Conservation (phyloP, 1,140 invertebrate genomes). For the Drosophila serrata region DNA sequence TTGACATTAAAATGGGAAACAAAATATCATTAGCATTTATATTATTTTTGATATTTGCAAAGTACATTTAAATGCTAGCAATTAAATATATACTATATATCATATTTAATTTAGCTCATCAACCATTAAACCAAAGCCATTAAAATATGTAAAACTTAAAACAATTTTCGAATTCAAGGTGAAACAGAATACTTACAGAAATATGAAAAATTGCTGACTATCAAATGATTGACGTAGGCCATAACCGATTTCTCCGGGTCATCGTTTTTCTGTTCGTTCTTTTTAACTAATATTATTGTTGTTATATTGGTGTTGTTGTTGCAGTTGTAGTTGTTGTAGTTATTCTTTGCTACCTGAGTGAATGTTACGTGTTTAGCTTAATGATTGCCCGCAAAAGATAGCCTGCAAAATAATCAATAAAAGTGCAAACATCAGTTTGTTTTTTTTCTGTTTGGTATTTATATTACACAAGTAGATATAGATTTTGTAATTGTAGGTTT, state of each 20-base stretch:
- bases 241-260: slow-evolving; percentile 83
- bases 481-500: slow-evolving; percentile 15
- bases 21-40: neutral
- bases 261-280: slow-evolving; percentile 52
- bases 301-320: slow-evolving; percentile 21
- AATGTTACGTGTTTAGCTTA: slow-evolving; percentile 74
- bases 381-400: slow-evolving; percentile 73
- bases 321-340: slow-evolving; percentile 25
- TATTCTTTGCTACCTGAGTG: slow-evolving; percentile 68
- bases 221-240: slow-evolving; percentile 82
- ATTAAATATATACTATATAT: neutral
- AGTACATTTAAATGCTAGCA: neutral
- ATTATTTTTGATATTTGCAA: neutral
- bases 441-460: neutral
- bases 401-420: slow-evolving; percentile 74
- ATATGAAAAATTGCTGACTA: slow-evolving; percentile 85
- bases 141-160: neutral
- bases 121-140: neutral
- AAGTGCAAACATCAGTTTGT: slow-evolving; percentile 38
- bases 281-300: slow-evolving; percentile 31
- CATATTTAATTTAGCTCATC: neutral
- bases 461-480: slow-evolving; percentile 9
- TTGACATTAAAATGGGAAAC: neutral
- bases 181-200: slow-evolving; percentile 75
- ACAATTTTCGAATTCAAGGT: neutral